Conservation (phyloP, 2,888 invertebrate genomes). For the Eristalis arbustorum region DNA sequence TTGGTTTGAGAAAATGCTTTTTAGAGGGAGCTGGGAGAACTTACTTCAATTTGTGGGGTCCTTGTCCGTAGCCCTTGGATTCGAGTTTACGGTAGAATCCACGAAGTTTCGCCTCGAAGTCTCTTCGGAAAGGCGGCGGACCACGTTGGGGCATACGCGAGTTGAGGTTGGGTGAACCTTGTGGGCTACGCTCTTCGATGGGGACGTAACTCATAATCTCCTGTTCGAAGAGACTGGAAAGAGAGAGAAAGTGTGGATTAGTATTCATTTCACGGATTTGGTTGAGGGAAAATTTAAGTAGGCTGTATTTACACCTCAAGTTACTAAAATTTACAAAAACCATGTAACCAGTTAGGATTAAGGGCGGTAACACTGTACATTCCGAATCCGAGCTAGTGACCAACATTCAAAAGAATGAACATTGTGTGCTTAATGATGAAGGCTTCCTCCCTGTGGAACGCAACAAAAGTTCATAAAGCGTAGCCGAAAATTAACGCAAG, state of each 20-base stretch:
- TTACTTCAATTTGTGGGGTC: constrained; percentile 97
- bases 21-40: constrained; percentile 71
- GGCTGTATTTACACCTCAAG: too few relatives aligned
- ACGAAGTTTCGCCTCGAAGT: constrained; percentile 96
- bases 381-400: too few relatives aligned
- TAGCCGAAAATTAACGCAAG: too few relatives aligned
- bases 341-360: too few relatives aligned
- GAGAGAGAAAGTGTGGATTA: constrained; percentile 69
- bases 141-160: constrained; percentile 89
- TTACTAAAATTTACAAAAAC: too few relatives aligned
- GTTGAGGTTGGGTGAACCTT: constrained; percentile 87
- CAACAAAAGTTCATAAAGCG: too few relatives aligned
- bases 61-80: constrained; percentile 97
- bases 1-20: background rate
- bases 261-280: background rate
- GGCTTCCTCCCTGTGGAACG: too few relatives aligned
- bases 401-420: too few relatives aligned
- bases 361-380: too few relatives aligned
- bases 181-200: constrained; percentile 82
- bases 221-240: constrained; percentile 95
- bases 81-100: constrained; percentile 97
- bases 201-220: constrained; percentile 99
- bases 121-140: constrained; percentile 94
- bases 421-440: too few relatives aligned
- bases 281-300: background rate